These are phyloP conservation scores for Dendrolimus punctatus DNA, from an alignment of 1,140 invertebrate genomes.

Conservation along the genomic window DNA sequence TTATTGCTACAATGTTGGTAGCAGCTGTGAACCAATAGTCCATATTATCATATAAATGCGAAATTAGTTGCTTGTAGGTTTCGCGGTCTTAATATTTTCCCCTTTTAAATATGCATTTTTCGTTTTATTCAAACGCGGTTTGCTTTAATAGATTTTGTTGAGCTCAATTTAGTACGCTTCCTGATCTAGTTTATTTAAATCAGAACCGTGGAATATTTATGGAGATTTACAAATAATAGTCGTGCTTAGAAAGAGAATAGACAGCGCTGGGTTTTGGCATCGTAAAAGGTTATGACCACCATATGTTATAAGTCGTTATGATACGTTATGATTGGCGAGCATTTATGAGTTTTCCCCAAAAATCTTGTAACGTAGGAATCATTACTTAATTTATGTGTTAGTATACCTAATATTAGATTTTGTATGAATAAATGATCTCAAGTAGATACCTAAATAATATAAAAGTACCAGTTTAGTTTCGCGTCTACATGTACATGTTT, in stretches of 20 bases:
- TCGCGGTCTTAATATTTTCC: too few relatives aligned
- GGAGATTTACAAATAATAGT: slow-evolving; percentile 9
- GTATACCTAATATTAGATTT: slow-evolving; percentile 4
- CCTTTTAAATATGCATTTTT: too few relatives aligned
- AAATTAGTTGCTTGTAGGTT: background rate
- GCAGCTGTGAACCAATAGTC: background rate
- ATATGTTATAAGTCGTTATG: slow-evolving; percentile 36
- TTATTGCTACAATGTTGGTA: slow-evolving; percentile 2
- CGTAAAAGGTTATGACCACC: slow-evolving; percentile 44
- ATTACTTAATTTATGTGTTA: slow-evolving; percentile 15
- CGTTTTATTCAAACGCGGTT: too few relatives aligned
- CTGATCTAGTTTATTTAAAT: too few relatives aligned
- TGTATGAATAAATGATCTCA: too few relatives aligned
- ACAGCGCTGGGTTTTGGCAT: slow-evolving; percentile 29
- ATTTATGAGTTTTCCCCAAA: slow-evolving; percentile 39
- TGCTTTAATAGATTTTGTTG: too few relatives aligned
- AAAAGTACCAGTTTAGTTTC: too few relatives aligned
- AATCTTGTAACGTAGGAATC: slow-evolving; percentile 22
- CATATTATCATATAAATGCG: too few relatives aligned
- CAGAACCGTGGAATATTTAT: slow-evolving; percentile 3
- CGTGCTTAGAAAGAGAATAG: slow-evolving; percentile 28
- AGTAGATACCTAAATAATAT: too few relatives aligned
- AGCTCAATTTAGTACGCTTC: too few relatives aligned
- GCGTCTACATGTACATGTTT: too few relatives aligned
- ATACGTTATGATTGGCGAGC: slow-evolving; percentile 19